Evolutionary conservation across 2,113 vertebrate species (phyloP).

Genomic region (Danio rerio): DNA sequence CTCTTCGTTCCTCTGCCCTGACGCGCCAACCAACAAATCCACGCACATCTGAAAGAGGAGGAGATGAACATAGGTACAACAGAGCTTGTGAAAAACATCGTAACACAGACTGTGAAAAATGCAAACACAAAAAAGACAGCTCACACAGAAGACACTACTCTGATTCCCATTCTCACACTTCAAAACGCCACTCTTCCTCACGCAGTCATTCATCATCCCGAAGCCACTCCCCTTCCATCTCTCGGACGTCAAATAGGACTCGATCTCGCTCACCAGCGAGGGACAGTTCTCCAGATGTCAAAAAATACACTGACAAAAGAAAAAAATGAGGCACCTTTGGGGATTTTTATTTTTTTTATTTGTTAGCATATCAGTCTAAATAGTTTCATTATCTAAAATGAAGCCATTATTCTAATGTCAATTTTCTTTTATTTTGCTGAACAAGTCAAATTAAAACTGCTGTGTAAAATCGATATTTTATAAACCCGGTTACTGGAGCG

Average conservation of each 20-base stretch:
- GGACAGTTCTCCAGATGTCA: constrained; percentile 4
- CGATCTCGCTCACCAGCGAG: constrained; percentile 53
- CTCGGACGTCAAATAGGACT: constrained; percentile 39
- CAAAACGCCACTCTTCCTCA: constrained; percentile 34
- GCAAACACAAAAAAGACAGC: constrained; percentile 54
- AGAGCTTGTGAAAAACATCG: constrained; percentile 53
- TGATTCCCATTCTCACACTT: constrained; percentile 37
- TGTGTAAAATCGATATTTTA: not conserved
- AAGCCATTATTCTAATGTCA: not conserved
- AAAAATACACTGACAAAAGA: constrained; percentile 30
- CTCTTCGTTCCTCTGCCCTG: constrained; percentile 86
- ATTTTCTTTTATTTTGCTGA: not conserved
- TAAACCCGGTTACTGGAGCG: no score
- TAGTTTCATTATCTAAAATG: not conserved
- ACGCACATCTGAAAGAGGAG: constrained; percentile 53
- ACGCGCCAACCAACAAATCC: constrained; percentile 70
- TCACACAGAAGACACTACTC: constrained; percentile 46
- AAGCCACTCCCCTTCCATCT: not conserved
- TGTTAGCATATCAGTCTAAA: no score
- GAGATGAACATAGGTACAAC: constrained; percentile 52
- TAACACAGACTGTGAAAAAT: constrained; percentile 53
- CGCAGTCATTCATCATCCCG: constrained; percentile 22
- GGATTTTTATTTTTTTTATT: not conserved
- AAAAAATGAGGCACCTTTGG: constrained; percentile 22
- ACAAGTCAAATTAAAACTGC: not conserved